phyloP scores from a whole-genome alignment of 1,140 invertebrate genomes.

The Anastrepha ludens region DNA sequence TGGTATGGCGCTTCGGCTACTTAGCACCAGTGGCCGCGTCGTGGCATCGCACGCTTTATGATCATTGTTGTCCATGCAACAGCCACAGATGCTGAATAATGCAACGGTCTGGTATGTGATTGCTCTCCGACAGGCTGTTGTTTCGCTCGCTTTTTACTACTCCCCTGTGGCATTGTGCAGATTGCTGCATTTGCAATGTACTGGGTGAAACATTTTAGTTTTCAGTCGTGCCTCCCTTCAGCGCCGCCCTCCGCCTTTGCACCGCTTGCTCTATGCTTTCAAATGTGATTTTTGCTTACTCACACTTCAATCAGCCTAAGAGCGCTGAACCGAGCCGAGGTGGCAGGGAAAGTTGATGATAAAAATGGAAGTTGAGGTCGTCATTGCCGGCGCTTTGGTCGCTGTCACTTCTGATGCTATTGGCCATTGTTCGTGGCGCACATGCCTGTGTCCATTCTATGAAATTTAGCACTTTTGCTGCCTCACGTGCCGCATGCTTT shows the following conservation, averaged over 20 bases:
- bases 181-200: not conserved
- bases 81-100: slow-evolving; percentile 17
- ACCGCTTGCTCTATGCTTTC: not conserved
- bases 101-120: slow-evolving; percentile 14
- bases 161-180: not conserved
- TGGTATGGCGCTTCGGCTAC: not conserved
- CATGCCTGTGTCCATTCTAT: not conserved
- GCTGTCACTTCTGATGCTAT: slow-evolving; percentile 26
- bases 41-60: not conserved
- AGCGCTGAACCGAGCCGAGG: not conserved
- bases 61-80: slow-evolving; percentile 9
- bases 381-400: not conserved
- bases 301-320: slow-evolving; percentile 25
- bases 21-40: not conserved
- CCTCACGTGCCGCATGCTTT: slow-evolving; percentile 47
- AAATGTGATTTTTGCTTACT: not conserved
- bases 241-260: not conserved
- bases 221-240: not conserved
- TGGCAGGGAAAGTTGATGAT: not conserved
- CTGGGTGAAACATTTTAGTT: not conserved
- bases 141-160: slow-evolving; percentile 27
- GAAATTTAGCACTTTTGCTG: slow-evolving; percentile 21
- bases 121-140: not conserved
- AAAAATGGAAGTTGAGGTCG: not conserved
- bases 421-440: not conserved